Conservation (phyloP, 2,888 invertebrate genomes). For the Gymnoscelis rufifasciata region DNA sequence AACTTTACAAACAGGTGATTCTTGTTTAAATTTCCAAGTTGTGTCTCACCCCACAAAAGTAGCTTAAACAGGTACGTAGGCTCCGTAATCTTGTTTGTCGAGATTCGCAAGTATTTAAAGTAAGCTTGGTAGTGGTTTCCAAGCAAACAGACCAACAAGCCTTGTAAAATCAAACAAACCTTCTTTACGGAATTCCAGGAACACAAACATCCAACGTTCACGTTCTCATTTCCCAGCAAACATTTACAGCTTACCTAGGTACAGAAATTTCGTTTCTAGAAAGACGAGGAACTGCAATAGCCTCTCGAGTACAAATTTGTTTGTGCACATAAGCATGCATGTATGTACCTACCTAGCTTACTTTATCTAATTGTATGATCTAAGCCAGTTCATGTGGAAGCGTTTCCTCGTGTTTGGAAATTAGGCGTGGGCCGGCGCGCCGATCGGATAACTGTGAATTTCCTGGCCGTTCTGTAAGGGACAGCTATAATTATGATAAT, state of each 20-base stretch:
- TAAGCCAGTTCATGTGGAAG: conserved; percentile 3
- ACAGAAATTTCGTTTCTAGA: conserved; percentile 18
- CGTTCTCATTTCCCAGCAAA: conserved; percentile 18
- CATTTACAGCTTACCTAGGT: conserved; percentile 13
- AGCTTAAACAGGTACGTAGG: conserved; percentile 3
- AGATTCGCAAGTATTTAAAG: conserved; percentile 8
- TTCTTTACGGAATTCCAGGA: conserved; percentile 16
- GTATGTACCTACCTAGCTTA: conserved; percentile 3
- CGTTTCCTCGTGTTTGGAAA: conserved; percentile 22
- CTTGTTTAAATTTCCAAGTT: conserved; percentile 5
- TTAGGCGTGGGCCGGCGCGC: conserved; percentile 24
- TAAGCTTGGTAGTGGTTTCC: neutral
- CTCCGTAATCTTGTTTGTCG: conserved; percentile 2
- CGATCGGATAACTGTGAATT: conserved; percentile 33
- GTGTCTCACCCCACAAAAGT: conserved; percentile 3
- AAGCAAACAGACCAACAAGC: conserved; percentile 5
- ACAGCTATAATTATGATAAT: conserved; percentile 31
- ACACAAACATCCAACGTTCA: conserved; percentile 17
- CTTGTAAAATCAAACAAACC: conserved; percentile 14
- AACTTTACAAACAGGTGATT: neutral
- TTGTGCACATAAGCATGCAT: conserved; percentile 21
- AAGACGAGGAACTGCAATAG: conserved; percentile 18
- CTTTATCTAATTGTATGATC: conserved; percentile 13
- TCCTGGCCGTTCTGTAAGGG: conserved; percentile 26
- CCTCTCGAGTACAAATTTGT: conserved; percentile 23